phyloP scores from a whole-genome alignment of 2,888 invertebrate species.

The Hyposoter didymator region DNA sequence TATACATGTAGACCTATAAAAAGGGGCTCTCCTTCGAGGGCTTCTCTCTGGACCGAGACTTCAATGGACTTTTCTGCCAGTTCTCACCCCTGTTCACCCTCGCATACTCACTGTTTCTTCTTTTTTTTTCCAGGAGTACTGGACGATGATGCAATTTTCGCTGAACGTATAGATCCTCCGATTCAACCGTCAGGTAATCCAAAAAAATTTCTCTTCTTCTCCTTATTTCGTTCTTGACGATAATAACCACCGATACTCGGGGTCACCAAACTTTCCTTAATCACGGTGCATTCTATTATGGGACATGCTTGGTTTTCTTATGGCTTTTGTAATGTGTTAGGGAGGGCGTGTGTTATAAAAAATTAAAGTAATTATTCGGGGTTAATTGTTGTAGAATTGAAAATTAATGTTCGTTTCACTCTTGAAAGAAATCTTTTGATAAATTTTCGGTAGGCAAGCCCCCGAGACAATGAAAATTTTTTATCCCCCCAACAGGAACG shows the following conservation, averaged over 20 bases:
- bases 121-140: constrained; percentile 7
- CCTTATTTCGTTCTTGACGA: neutral
- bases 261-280: too few species aligned
- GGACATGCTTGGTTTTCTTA: too few species aligned
- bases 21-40: constrained; percentile 70
- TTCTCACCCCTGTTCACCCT: constrained; percentile 55
- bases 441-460: constrained; percentile 16
- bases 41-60: constrained; percentile 73
- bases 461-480: constrained; percentile 84
- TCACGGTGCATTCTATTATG: too few species aligned
- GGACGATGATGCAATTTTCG: constrained; percentile 67
- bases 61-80: constrained; percentile 73
- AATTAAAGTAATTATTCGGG: neutral
- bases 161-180: constrained; percentile 51
- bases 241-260: neutral
- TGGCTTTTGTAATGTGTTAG: too few species aligned
- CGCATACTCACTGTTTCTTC: constrained; percentile 14
- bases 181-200: constrained; percentile 54
- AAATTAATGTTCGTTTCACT: neutral
- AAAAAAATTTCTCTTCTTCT: constrained; percentile 40
- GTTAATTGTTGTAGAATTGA: neutral
- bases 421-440: constrained; percentile 31
- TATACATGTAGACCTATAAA: constrained; percentile 36
- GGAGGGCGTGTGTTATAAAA: neutral
- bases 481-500: constrained; percentile 79